Conservation (phyloP, 1,140 invertebrate genomes). For the Heterodera schachtii region DNA sequence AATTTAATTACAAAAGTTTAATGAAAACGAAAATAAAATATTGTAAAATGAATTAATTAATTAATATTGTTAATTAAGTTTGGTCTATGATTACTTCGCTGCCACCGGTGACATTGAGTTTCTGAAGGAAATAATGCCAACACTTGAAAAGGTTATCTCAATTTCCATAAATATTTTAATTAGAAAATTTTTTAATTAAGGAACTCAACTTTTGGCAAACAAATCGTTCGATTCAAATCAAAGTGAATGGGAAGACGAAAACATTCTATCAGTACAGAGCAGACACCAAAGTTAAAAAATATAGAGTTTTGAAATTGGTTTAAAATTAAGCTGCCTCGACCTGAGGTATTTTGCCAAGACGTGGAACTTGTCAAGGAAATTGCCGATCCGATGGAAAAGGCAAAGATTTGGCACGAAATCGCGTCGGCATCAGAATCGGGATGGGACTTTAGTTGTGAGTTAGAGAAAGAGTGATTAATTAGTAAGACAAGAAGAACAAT, state of each 20-base stretch:
- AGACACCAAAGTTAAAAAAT: conserved; percentile 67
- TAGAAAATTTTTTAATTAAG: not conserved
- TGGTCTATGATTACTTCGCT: too few relatives aligned
- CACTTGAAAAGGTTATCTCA: not conserved
- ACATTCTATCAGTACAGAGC: conserved; percentile 62
- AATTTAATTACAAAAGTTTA: too few relatives aligned
- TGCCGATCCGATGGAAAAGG: conserved; percentile 33
- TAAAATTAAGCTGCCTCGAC: conserved; percentile 67
- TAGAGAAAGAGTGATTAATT: too few relatives aligned
- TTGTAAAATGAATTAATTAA: too few relatives aligned
- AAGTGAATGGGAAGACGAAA: conserved; percentile 21
- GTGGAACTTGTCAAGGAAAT: conserved; percentile 33
- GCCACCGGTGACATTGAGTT: too few relatives aligned
- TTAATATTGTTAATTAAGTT: too few relatives aligned
- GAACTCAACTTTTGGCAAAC: conserved; percentile 70
- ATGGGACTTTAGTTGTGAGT: conserved; percentile 67
- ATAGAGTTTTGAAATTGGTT: too few relatives aligned
- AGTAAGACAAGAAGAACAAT: not conserved
- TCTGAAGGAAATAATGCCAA: not conserved
- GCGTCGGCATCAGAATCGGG: conserved; percentile 67
- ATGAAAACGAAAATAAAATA: too few relatives aligned
- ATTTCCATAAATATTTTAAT: too few relatives aligned
- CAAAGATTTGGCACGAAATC: conserved; percentile 48
- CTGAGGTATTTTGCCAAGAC: conserved; percentile 57
- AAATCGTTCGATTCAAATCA: conserved; percentile 64